Percentiles rank a stretch among this genome's conserved stretches.
phyloP scores from a whole-genome alignment of 2,113 vertebrate species.

The Ibidorhyncha struthersii region DNA sequence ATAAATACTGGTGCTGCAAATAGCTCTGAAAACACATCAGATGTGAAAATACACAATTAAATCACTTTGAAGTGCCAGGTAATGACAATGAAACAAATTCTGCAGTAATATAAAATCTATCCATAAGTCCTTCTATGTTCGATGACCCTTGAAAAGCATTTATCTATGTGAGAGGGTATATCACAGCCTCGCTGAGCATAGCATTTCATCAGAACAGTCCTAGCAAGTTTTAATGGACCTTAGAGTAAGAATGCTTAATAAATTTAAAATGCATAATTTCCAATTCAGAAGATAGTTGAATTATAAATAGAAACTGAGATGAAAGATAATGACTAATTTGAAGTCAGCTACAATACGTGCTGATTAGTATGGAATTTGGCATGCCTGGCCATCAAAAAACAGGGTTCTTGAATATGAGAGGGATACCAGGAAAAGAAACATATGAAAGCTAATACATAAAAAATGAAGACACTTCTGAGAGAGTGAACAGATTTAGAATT shows the following conservation, averaged over 20 bases:
- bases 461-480: not conserved
- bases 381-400: not conserved
- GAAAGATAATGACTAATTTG: not conserved
- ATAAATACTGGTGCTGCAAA: not conserved
- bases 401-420: not conserved
- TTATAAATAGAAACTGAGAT: not conserved
- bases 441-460: not conserved
- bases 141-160: not conserved
- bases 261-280: not conserved
- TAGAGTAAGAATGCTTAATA: not conserved
- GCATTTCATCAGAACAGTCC: not conserved
- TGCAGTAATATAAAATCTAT: not conserved
- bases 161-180: not conserved
- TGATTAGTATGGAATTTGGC: not conserved
- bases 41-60: slow-evolving; percentile 14
- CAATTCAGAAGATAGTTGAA: not conserved
- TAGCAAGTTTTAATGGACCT: not conserved
- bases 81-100: not conserved
- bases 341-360: not conserved
- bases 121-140: not conserved
- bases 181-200: not conserved
- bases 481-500: not conserved
- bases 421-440: not conserved
- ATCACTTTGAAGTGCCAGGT: not conserved
- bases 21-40: slow-evolving; percentile 1